Base-by-base conservation (phyloP, 2,888 invertebrate genomes). In the Nomada flava region DNA sequence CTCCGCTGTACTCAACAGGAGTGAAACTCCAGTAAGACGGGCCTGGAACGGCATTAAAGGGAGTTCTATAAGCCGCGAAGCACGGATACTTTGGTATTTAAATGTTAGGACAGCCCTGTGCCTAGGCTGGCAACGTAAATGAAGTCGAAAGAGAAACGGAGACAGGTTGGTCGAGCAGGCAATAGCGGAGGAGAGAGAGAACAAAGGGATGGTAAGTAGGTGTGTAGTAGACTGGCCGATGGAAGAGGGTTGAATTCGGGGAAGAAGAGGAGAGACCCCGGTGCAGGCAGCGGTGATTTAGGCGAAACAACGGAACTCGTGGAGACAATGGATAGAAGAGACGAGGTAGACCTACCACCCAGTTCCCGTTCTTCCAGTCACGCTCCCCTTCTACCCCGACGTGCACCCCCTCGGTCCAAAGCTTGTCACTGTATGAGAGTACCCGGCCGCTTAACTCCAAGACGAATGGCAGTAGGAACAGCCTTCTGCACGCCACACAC, bases 1-100 rank as follows among this genome's bases (percentile, higher is more conserved):
- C 83, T 77, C 69, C 64, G 42, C 77, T 59, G 63, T 77, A 84
- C 65, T 69, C 68, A 64, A 79, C 68, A 82, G 77, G 83, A 68
- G 85, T 80, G 89, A 72, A 81, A 86, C 86, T 88, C 50, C 83
- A 73, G 83, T 81, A 86, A 91, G 88, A 88, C 81, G 86, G 78
- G 84, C 76, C 77, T 63, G 83, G 83, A 64, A 72, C 79, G 83
- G 88, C 88, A 89, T 90, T 91, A 91, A 90, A 90, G 89, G 86
- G 79, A 79, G 84, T 82, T 76, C 76, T 64, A 80, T 84, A 88
- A 89, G 86, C 90, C 82, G 83, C 86, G 83, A 86, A 83, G 79
- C 78, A 79, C 62, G n/a, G 89, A 90, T 88, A 90, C 91, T 92
- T 92, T 91, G 91, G 90, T 92, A 92, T 92, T 92, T 92, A 92